A percentile compares a stretch with the other conserved stretches of the same genome.
Evolutionary conservation across 2,113 vertebrate species (phyloP).

Genomic region (Oostethus manadensis): DNA sequence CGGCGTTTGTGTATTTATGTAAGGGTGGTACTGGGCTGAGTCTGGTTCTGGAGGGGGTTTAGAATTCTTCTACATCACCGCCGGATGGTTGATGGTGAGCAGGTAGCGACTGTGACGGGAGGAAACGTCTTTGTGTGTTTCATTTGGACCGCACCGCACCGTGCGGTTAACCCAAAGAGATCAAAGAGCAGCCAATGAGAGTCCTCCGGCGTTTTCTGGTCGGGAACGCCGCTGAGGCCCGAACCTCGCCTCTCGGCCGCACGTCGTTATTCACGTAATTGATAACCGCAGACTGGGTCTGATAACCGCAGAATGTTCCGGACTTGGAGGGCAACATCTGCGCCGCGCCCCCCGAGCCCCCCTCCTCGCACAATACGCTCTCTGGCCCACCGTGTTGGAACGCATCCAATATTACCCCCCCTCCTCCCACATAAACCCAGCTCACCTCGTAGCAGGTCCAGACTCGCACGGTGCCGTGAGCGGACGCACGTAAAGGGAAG

Average conservation of each 20-base stretch:
- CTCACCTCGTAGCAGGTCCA: constrained; percentile 15
- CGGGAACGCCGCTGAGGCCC: not conserved
- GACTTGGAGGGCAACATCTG: constrained; percentile 71
- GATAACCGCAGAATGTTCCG: constrained; percentile 80
- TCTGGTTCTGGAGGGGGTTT: too few relatives aligned
- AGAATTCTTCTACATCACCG: not conserved
- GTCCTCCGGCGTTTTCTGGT: not conserved
- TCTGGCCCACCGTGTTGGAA: constrained; percentile 42
- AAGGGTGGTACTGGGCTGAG: too few relatives aligned
- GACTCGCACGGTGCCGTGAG: constrained; percentile 15
- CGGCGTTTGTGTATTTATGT: not conserved
- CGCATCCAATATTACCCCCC: constrained; percentile 36
- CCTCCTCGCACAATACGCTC: constrained; percentile 25
- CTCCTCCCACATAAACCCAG: constrained; percentile 41
- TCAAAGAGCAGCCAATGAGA: not conserved
- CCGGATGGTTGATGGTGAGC: not conserved
- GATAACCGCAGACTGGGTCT: constrained; percentile 77
- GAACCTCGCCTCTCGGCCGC: constrained; percentile 26
- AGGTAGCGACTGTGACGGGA: not conserved
- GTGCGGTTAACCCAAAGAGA: not conserved
- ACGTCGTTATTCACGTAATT: constrained; percentile 56
- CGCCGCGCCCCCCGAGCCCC: constrained; percentile 49
- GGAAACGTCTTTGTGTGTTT: not conserved
- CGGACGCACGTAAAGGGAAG: constrained; percentile 41
- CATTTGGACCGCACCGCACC: not conserved